These are phyloP conservation scores for Chionoecetes opilio DNA, from an alignment of 1,140 invertebrate species.

Conservation along the genomic window DNA sequence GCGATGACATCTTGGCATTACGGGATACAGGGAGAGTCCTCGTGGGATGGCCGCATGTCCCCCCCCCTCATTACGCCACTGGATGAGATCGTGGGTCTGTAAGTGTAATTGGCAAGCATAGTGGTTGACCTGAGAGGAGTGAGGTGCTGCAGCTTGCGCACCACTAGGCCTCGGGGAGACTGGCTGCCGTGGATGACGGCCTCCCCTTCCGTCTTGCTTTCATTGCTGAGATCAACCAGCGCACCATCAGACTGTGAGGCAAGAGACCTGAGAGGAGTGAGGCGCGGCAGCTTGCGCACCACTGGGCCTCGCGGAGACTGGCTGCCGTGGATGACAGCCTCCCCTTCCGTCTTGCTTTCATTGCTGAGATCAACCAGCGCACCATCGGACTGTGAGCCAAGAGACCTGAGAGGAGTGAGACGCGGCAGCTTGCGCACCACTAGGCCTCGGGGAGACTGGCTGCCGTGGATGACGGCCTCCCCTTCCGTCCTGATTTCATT, in stretches of 20 bases:
- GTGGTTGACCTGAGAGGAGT: conserved; percentile 76
- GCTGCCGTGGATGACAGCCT: conserved; percentile 53
- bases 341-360: conserved; percentile 78
- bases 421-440: conserved; percentile 77
- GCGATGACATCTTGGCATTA: too few species aligned
- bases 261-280: conserved; percentile 76
- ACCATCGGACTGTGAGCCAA: conserved; percentile 74
- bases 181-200: conserved; percentile 49
- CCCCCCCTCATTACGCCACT: too few species aligned
- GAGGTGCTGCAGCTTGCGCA: conserved; percentile 73
- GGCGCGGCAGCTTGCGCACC: conserved; percentile 74
- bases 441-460: conserved; percentile 70
- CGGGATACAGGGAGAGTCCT: too few species aligned
- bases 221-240: conserved; percentile 78
- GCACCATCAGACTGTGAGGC: conserved; percentile 75
- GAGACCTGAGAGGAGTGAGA: conserved; percentile 74
- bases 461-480: conserved; percentile 59
- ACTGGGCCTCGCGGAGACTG: conserved; percentile 73
- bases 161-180: conserved; percentile 75
- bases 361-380: conserved; percentile 78
- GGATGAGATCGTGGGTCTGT: conserved; percentile 72
- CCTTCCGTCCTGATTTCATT: conserved; percentile 80
- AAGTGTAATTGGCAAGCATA: conserved; percentile 76
- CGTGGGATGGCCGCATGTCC: too few species aligned
- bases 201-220: conserved; percentile 78